Conservation (phyloP, 2,888 invertebrate genomes). For the Nowickia ferox region DNA sequence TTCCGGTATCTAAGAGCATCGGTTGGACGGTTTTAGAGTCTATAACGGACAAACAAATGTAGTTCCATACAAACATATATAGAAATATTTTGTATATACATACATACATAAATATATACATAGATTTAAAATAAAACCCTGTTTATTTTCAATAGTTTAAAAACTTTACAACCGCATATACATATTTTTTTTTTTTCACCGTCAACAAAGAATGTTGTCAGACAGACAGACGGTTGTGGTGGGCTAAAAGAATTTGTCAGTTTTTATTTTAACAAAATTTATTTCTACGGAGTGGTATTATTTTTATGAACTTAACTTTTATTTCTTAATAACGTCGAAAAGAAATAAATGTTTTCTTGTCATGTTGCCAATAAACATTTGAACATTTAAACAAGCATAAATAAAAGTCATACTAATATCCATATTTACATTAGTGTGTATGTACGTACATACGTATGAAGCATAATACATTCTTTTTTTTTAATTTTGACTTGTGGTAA, state of each 20-base stretch:
- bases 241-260: slow-evolving; percentile 64
- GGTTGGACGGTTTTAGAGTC: too few relatives aligned
- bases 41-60: too few relatives aligned
- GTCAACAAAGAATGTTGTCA: slow-evolving; percentile 24
- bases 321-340: slow-evolving; percentile 63
- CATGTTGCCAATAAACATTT: slow-evolving; percentile 66
- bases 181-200: background rate
- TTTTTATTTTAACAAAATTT: slow-evolving; percentile 65
- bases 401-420: slow-evolving; percentile 38
- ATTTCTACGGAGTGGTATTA: slow-evolving; percentile 46
- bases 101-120: background rate
- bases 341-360: slow-evolving; percentile 61
- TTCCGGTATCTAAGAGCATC: too few relatives aligned
- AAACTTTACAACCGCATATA: slow-evolving; percentile 5
- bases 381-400: slow-evolving; percentile 54
- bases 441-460: background rate
- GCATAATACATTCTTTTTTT: slow-evolving; percentile 54
- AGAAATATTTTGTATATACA: too few relatives aligned
- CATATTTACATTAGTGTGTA: background rate
- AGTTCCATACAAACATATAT: too few relatives aligned
- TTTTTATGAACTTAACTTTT: slow-evolving; percentile 70
- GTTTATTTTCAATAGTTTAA: slow-evolving; percentile 30
- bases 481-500: slow-evolving; percentile 63
- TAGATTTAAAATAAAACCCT: background rate
- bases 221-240: slow-evolving; percentile 19